A percentile compares a stretch with the other conserved stretches of the same genome.
Evolutionary conservation across 2,797 vertebrate species (phyloP).

Genomic region (Ceryle rudis): DNA sequence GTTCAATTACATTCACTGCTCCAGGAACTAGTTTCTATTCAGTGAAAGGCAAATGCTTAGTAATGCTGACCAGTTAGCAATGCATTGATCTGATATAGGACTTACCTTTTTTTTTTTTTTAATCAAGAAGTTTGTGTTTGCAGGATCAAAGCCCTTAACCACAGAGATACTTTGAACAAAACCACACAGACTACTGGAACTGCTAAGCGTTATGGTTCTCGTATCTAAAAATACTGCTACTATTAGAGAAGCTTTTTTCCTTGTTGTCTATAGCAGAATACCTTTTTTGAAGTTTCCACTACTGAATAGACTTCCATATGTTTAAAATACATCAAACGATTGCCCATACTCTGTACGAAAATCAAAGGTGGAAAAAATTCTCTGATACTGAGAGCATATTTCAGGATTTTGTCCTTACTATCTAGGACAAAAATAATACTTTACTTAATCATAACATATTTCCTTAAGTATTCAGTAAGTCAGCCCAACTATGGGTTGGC

Average conservation of each 20-base stretch:
- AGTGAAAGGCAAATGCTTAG: neutral
- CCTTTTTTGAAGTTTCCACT: neutral
- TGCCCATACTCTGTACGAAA: neutral
- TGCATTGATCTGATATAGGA: neutral
- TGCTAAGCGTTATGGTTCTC: neutral
- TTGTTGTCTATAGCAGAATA: neutral
- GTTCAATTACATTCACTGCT: neutral
- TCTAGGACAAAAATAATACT: neutral
- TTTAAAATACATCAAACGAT: slow-evolving; percentile 6
- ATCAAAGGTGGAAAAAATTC: neutral
- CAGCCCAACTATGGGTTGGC: neutral
- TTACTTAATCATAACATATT: neutral
- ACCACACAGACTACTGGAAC: neutral
- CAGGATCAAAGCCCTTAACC: neutral
- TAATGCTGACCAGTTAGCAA: neutral
- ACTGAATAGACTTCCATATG: neutral
- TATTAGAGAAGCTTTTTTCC: neutral
- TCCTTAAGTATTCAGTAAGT: neutral
- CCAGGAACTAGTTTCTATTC: neutral
- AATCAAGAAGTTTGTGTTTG: neutral
- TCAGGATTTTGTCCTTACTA: neutral
- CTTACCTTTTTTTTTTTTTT: neutral
- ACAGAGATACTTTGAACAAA: neutral
- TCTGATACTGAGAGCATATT: neutral
- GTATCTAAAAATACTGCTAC: neutral